phyloP scores from a whole-genome alignment of 2,113 vertebrate genomes.

The Phalacrocorax aristotelis region DNA sequence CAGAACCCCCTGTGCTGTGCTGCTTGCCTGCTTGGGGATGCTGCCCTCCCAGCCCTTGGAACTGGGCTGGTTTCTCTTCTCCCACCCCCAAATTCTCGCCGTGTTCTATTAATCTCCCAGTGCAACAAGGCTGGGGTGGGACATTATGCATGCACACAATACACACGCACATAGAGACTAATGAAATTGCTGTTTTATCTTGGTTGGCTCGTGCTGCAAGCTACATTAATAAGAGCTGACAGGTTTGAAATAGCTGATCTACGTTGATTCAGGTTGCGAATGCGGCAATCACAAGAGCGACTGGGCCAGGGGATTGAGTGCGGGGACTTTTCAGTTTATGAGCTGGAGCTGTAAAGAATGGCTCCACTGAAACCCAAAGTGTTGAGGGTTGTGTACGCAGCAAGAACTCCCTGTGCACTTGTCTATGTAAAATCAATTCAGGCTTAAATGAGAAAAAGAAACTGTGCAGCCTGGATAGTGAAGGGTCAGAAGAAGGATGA shows the following conservation, averaged over 20 bases:
- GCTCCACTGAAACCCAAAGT: neutral
- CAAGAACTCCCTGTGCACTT: neutral
- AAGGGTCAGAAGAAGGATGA: neutral
- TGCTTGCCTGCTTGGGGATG: neutral
- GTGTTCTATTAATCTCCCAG: neutral
- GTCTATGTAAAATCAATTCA: neutral
- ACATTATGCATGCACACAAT: neutral
- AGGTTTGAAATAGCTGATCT: slow-evolving; percentile 60
- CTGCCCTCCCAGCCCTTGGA: slow-evolving; percentile 24
- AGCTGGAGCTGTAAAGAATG: neutral
- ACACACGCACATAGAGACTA: neutral
- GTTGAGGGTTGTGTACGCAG: rapidly evolving
- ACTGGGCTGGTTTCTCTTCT: neutral
- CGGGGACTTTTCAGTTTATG: rapidly evolving
- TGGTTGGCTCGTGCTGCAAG: neutral
- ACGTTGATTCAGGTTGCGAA: slow-evolving; percentile 1
- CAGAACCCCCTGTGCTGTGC: slow-evolving; percentile 18
- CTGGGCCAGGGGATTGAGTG: neutral
- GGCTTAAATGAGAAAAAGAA: neutral
- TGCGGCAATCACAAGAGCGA: neutral
- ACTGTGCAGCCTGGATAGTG: rapidly evolving
- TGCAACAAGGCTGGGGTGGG: neutral
- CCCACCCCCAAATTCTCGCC: neutral
- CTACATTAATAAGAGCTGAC: slow-evolving; percentile 64
- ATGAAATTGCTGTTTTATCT: slow-evolving; percentile 33